phyloP scores from a whole-genome alignment of 2,113 vertebrate genomes.

The Neomonachus schauinslandi region DNA sequence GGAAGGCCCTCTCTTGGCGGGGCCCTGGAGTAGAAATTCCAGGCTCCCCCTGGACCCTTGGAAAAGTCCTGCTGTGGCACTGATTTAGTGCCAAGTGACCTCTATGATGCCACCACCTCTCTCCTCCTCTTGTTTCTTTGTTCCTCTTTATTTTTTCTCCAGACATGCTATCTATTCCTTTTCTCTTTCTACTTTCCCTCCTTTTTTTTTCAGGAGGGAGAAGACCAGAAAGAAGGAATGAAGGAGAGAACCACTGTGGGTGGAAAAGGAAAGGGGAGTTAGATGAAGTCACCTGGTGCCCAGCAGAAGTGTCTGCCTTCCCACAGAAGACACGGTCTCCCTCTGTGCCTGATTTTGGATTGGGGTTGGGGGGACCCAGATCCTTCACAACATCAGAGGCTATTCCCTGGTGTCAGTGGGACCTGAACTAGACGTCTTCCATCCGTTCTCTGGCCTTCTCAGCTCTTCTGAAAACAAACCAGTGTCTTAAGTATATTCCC shows the following conservation, averaged over 20 bases:
- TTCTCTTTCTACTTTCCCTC: background rate
- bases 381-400: background rate
- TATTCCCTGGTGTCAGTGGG: background rate
- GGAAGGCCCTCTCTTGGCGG: background rate
- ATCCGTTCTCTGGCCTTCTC: background rate
- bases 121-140: constrained; percentile 8
- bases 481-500: background rate
- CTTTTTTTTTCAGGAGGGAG: background rate
- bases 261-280: background rate
- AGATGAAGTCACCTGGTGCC: background rate
- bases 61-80: background rate
- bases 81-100: background rate
- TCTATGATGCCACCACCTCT: background rate
- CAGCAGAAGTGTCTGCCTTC: background rate
- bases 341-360: background rate
- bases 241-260: background rate
- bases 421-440: background rate
- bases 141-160: background rate
- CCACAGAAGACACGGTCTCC: background rate
- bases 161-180: background rate
- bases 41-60: background rate
- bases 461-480: background rate
- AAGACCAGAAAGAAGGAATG: background rate
- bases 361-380: background rate
- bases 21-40: background rate